Base-by-base conservation (phyloP, 92 coral and sea anemone genomes). In the Phenganax marumi region DNA sequence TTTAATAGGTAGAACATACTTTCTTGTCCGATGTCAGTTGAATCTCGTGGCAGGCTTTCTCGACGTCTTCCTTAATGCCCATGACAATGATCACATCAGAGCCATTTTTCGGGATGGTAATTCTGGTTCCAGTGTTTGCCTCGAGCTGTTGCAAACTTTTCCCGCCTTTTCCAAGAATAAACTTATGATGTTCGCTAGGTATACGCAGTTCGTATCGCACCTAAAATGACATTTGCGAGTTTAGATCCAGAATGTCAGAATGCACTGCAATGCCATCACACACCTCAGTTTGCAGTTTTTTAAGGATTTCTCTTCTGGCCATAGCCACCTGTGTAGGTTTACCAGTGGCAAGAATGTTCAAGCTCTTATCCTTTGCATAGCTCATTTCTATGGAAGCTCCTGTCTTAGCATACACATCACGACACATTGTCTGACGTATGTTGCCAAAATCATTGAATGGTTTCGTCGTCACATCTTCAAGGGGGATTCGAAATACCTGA, bases 311-410 rank as follows among this genome's bases (percentile, higher is more conserved):
- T 25, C 99, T 92, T 24, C 97, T 79, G 9, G 99, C 99, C 87
- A 92, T 88, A 12, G 97, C 99, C 50, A 96, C 90, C 47, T 91
- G 86, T n/a, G 90, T 93, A 8, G 97, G 99, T 88, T 96, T 96
- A 14, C 99, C 97, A 8, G 99, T 96, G 43, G 93, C 97, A 93
- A 96, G 87, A 82, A 96, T 96, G 47, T 93, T 92, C 72, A 96
- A 81, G 55, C 99, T 93, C 72, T 89, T 92, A 75, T 96, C 99
- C 84, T 96, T 96, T 26, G 95, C 97, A 53, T 86, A 85, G 84
- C 99, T 96, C 85, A 96, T 86, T 79, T 96, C 99, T 89, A 96
- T 96, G 8, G 97, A 87, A 0, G 99, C 99, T 72, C 97, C 99
- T 52, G 99, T 96, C 86, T 91, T 96, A 1, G 90, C 89, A 91